Percentiles rank a stretch among this genome's conserved stretches.
These are phyloP conservation scores for Morus bassanus DNA, from an alignment of 2,797 vertebrate species.

Conservation along the genomic window DNA sequence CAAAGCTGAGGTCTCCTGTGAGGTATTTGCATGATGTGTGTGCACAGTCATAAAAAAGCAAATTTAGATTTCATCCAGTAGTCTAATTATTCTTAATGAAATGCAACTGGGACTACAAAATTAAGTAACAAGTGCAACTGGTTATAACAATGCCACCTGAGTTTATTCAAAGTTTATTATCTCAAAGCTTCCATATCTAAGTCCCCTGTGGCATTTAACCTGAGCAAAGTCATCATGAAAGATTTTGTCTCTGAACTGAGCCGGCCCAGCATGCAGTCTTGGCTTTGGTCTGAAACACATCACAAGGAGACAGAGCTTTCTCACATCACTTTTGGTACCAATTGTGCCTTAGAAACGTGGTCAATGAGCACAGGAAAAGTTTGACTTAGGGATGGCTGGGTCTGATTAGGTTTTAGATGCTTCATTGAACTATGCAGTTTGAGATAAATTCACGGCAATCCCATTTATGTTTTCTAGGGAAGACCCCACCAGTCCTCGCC, in stretches of 20 bases:
- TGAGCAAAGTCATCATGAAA: not conserved
- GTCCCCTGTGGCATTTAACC: not conserved
- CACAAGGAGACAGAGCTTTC: not conserved
- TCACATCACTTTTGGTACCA: not conserved
- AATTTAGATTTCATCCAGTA: not conserved
- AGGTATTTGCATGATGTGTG: not conserved
- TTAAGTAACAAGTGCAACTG: not conserved
- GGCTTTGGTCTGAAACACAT: not conserved
- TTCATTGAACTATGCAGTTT: not conserved
- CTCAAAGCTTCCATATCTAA: not conserved
- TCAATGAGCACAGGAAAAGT: not conserved
- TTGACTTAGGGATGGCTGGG: not conserved
- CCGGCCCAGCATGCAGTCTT: not conserved
- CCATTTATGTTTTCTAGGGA: not conserved
- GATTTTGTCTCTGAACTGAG: not conserved
- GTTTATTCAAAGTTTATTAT: not conserved
- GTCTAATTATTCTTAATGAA: not conserved
- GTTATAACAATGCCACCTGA: not conserved
- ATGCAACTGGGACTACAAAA: not conserved
- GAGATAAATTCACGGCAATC: not conserved
- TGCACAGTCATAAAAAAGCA: not conserved
- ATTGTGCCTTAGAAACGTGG: not conserved
- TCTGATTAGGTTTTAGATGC: not conserved
- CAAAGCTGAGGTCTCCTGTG: not conserved
- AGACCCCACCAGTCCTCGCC: not conserved